A percentile compares a stretch with the other conserved stretches of the same genome.
Conservation (phyloP, 2,113 vertebrate genomes). For the Aplodontia rufa region DNA sequence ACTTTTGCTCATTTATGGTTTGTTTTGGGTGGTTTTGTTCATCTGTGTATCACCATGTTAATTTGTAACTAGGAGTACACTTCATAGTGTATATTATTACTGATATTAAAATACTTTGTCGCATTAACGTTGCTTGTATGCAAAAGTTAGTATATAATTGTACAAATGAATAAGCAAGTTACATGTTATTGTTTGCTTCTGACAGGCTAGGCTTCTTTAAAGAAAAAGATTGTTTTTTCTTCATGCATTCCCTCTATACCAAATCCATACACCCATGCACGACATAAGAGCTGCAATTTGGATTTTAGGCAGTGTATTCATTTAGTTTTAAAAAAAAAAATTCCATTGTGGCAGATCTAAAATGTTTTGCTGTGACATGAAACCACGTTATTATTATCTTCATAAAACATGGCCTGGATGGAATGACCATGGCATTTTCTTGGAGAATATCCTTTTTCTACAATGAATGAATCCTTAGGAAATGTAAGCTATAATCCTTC, state of each 20-base stretch:
- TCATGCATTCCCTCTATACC: background rate
- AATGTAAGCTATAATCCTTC: slow-evolving; percentile 22
- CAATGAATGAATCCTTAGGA: slow-evolving; percentile 35
- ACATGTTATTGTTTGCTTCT: slow-evolving; percentile 67
- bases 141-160: slow-evolving; percentile 79
- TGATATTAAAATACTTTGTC: slow-evolving; percentile 79
- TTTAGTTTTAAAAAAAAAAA: slow-evolving; percentile 50
- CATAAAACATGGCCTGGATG: background rate
- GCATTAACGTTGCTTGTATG: slow-evolving; percentile 72
- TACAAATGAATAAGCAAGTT: slow-evolving; percentile 76
- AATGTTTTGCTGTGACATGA: slow-evolving; percentile 33
- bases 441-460: slow-evolving; percentile 11
- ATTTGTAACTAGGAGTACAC: slow-evolving; percentile 77
- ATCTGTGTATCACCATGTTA: slow-evolving; percentile 70
- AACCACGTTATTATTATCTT: slow-evolving; percentile 30
- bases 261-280: slow-evolving; percentile 43
- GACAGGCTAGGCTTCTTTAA: slow-evolving; percentile 61
- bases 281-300: slow-evolving; percentile 48
- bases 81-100: slow-evolving; percentile 73
- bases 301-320: slow-evolving; percentile 63
- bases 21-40: slow-evolving; percentile 61
- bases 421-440: background rate
- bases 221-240: slow-evolving; percentile 43
- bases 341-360: slow-evolving; percentile 25
- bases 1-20: slow-evolving; percentile 76